These are phyloP conservation scores for Labeo catla DNA, from an alignment of 2,113 vertebrate species.

Conservation along the genomic window DNA sequence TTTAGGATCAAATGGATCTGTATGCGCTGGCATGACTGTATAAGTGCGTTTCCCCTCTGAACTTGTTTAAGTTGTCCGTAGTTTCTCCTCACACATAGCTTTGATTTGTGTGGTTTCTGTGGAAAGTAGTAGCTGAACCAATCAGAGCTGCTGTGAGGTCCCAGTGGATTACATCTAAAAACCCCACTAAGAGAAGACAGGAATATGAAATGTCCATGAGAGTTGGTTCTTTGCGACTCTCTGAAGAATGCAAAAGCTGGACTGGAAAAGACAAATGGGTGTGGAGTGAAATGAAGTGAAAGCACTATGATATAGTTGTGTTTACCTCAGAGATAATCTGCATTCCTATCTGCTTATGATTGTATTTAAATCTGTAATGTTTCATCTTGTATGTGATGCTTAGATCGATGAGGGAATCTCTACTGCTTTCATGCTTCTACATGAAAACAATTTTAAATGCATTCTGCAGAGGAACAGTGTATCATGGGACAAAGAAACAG, in stretches of 20 bases:
- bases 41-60: constrained; percentile 9
- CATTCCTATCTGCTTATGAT: constrained; percentile 44
- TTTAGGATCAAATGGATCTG: constrained; percentile 35
- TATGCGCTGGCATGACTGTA: constrained; percentile 31
- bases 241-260: not conserved
- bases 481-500: not conserved
- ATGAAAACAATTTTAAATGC: not conserved
- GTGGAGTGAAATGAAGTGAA: constrained; percentile 26
- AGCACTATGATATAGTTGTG: constrained; percentile 33
- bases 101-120: constrained; percentile 51
- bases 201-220: constrained; percentile 26
- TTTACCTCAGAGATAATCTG: constrained; percentile 51
- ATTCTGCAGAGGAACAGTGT: not conserved
- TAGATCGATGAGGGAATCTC: not conserved
- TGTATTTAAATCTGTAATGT: constrained; percentile 11
- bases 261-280: constrained; percentile 10
- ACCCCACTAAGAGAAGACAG: constrained; percentile 56
- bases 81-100: constrained; percentile 8
- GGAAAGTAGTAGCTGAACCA: constrained; percentile 46
- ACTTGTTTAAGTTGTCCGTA: not conserved
- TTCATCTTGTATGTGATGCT: constrained; percentile 16
- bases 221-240: not conserved
- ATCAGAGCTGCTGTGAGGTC: constrained; percentile 43
- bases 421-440: not conserved
- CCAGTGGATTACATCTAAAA: constrained; percentile 52